Evolutionary conservation across 2,113 vertebrate species (phyloP).

Genomic region (Hyaena hyaena): DNA sequence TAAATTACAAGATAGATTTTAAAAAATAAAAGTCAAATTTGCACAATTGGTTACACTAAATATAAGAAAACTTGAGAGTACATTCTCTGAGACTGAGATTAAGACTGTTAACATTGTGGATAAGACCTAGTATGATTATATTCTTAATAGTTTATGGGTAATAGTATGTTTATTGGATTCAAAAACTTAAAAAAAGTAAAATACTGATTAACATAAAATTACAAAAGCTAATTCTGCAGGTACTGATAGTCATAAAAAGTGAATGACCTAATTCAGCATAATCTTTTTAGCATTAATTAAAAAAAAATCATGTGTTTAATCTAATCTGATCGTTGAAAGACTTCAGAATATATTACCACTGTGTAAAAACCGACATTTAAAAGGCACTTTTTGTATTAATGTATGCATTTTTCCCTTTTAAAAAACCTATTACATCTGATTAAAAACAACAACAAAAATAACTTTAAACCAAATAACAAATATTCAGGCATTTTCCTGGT

Average conservation of each 20-base stretch:
- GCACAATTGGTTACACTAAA: background rate
- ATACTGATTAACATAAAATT: background rate
- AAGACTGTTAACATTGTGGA: background rate
- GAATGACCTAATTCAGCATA: slow-evolving; percentile 5
- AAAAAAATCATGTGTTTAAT: slow-evolving; percentile 10
- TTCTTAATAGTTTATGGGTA: slow-evolving; percentile 3
- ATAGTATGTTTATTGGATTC: background rate
- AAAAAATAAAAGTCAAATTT: slow-evolving; percentile 27
- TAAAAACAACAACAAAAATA: slow-evolving; percentile 26
- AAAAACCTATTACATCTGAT: background rate
- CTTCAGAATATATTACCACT: background rate
- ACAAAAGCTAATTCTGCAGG: slow-evolving; percentile 30
- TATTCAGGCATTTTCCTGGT: background rate
- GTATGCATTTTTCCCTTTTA: background rate
- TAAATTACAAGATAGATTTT: slow-evolving; percentile 47
- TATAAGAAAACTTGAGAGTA: slow-evolving; percentile 31
- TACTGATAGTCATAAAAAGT: slow-evolving; percentile 16
- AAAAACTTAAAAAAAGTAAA: background rate
- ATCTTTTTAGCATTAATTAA: slow-evolving; percentile 6
- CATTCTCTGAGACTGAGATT: background rate
- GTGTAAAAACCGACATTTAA: slow-evolving; percentile 35
- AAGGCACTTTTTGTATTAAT: slow-evolving; percentile 31
- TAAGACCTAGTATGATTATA: background rate
- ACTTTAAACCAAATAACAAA: slow-evolving; percentile 45
- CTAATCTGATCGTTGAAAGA: background rate